These are phyloP conservation scores for Pogonomyrmex barbatus DNA, from an alignment of 1,140 invertebrate genomes.

Conservation along the genomic window DNA sequence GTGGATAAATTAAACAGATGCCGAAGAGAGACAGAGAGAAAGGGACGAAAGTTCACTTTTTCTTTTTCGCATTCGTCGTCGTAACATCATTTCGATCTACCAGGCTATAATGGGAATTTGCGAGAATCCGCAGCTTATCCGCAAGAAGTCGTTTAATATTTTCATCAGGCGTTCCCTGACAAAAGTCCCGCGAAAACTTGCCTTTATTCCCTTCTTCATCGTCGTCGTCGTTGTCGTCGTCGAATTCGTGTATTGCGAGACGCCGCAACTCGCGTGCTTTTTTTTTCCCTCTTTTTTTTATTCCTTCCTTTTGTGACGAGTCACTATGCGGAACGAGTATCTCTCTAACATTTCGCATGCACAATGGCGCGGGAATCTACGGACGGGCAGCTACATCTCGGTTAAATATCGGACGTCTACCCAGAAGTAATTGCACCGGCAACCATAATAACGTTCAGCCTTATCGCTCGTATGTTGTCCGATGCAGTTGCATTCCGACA, in stretches of 20 bases:
- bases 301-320: slow-evolving; percentile 42
- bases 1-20: slow-evolving; percentile 13
- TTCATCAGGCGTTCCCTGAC: slow-evolving; percentile 40
- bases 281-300: slow-evolving; percentile 8
- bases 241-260: slow-evolving; percentile 23
- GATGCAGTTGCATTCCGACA: slow-evolving; percentile 21
- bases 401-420: slow-evolving; percentile 47
- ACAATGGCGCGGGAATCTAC: slow-evolving; percentile 35
- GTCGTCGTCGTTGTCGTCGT: background rate
- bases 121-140: slow-evolving; percentile 5
- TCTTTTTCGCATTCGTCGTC: background rate
- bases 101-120: background rate
- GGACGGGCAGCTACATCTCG: slow-evolving; percentile 23
- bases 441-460: slow-evolving; percentile 33
- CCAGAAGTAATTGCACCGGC: slow-evolving; percentile 47
- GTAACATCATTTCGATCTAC: slow-evolving; percentile 16
- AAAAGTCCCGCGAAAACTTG: slow-evolving; percentile 42
- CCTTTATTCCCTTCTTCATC: slow-evolving; percentile 17
- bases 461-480: slow-evolving; percentile 25
- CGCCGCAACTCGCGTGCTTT: background rate
- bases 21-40: no score
- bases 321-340: slow-evolving; percentile 41
- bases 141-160: slow-evolving; percentile 38
- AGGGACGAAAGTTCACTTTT: background rate
- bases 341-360: slow-evolving; percentile 45